Evolutionary conservation across 2,797 vertebrate genomes (phyloP).

Genomic region (Myiotriccus ornatus): DNA sequence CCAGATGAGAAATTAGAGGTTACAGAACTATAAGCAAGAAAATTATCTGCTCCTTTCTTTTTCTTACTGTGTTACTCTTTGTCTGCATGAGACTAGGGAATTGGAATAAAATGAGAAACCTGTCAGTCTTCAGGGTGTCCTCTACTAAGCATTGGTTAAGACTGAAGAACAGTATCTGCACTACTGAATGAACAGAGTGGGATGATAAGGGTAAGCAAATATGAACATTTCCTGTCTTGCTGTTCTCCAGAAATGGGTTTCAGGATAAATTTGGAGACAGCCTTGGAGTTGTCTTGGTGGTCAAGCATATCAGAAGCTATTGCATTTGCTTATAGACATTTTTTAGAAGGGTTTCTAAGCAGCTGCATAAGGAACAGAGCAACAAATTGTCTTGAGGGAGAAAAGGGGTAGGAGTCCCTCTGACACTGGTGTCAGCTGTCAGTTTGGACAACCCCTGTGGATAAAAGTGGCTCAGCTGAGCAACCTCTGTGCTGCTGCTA

Average conservation of each 20-base stretch:
- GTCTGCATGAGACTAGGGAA: slow-evolving; percentile 38
- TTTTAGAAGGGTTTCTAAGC: background rate
- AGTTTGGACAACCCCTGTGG: background rate
- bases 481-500: background rate
- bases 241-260: background rate
- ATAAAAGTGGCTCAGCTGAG: background rate
- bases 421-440: background rate
- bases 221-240: background rate
- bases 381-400: background rate
- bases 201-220: background rate
- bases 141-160: slow-evolving; percentile 47
- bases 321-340: background rate
- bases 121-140: slow-evolving; percentile 36
- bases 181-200: background rate
- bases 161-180: background rate
- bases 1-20: slow-evolving; percentile 25
- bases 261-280: background rate
- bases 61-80: slow-evolving; percentile 31
- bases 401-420: background rate
- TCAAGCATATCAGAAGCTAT: background rate
- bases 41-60: slow-evolving; percentile 37
- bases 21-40: slow-evolving; percentile 9
- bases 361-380: background rate
- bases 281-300: background rate
- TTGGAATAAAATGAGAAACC: slow-evolving; percentile 57